Percentiles rank a stretch among this genome's conserved stretches.
Evolutionary conservation across 2,888 invertebrate species (phyloP).

Genomic region (Tortrix viridana): DNA sequence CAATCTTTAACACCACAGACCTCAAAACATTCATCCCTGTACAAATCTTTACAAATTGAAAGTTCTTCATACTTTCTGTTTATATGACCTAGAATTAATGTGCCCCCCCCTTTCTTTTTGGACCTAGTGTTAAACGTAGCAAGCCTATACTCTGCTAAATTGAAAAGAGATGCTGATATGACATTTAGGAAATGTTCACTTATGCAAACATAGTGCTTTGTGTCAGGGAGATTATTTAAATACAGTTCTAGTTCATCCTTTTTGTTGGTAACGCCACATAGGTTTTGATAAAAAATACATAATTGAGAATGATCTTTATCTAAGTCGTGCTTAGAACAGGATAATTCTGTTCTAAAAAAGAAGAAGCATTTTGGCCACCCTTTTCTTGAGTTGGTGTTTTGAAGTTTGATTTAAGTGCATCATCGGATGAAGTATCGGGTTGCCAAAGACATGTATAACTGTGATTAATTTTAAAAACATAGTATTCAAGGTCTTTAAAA

Average conservation of each 20-base stretch:
- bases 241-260: slow-evolving; percentile 6
- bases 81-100: background rate
- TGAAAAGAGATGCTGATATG: background rate
- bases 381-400: background rate
- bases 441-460: background rate
- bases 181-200: slow-evolving; percentile 5
- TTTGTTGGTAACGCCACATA: slow-evolving; percentile 4
- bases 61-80: slow-evolving; percentile 4
- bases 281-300: background rate
- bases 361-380: too few species aligned
- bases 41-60: background rate
- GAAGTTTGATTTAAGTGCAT: background rate
- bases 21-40: too few species aligned
- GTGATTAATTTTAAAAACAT: background rate
- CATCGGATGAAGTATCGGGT: too few species aligned
- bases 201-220: slow-evolving; percentile 3
- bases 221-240: background rate
- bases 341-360: slow-evolving; percentile 1
- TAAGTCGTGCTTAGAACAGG: background rate
- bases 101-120: slow-evolving; percentile 4
- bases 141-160: background rate
- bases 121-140: slow-evolving; percentile 9
- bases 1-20: slow-evolving; percentile 6
- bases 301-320: background rate
- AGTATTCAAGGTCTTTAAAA: background rate